A percentile compares a stretch with the other conserved stretches of the same genome.
phyloP scores from a whole-genome alignment of 2,888 invertebrate genomes.

The Glaucopsyche alexis region DNA sequence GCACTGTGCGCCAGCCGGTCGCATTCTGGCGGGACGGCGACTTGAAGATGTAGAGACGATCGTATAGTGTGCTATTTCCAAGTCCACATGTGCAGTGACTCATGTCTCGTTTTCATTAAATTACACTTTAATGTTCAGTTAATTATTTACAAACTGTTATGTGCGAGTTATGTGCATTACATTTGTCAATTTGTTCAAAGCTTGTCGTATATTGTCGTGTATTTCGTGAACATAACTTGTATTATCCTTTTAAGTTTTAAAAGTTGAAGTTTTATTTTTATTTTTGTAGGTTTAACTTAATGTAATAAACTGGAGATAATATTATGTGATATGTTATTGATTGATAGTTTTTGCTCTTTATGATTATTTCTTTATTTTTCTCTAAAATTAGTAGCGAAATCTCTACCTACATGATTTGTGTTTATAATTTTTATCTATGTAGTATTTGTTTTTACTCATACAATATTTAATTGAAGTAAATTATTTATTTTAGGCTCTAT shows the following conservation, averaged over 20 bases:
- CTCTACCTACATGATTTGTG: neutral
- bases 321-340: no score
- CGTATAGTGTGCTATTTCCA: slow-evolving; percentile 69
- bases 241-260: no score
- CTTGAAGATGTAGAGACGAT: slow-evolving; percentile 63
- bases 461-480: neutral
- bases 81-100: slow-evolving; percentile 74
- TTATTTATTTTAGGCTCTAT: neutral
- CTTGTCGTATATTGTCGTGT: neutral
- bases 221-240: neutral
- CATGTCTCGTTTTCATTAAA: slow-evolving; percentile 53
- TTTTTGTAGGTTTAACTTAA: no score
- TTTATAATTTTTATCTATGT: neutral
- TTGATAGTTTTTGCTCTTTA: no score
- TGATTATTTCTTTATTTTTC: no score
- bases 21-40: slow-evolving; percentile 67
- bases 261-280: no score
- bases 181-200: neutral
- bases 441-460: neutral
- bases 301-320: no score
- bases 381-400: neutral
- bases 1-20: slow-evolving; percentile 74
- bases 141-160: slow-evolving; percentile 34
- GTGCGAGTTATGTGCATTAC: neutral
- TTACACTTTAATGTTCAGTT: slow-evolving; percentile 59